These are phyloP conservation scores for Ascidia mentula DNA, from an alignment of 23 tunicate species.

Conservation along the genomic window DNA sequence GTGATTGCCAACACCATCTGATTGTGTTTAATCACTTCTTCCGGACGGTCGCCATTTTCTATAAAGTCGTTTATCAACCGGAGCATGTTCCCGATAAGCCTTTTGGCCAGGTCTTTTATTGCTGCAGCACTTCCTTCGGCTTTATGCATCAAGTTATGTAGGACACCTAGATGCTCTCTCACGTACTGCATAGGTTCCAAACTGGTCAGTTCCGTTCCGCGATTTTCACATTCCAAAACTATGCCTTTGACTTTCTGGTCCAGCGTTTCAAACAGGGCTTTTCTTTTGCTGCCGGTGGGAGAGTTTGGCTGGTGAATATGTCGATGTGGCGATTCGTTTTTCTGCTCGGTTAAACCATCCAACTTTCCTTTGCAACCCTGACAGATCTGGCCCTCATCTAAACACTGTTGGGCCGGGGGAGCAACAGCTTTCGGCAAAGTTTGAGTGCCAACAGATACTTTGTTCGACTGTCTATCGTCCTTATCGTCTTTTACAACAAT, in stretches of 20 bases:
- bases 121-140: background rate
- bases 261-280: background rate
- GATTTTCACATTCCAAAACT: background rate
- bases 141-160: background rate
- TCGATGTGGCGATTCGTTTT: background rate
- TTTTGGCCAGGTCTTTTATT: background rate
- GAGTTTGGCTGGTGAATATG: background rate
- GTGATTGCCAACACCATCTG: background rate
- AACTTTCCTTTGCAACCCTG: background rate
- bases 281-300: background rate
- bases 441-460: too few relatives aligned
- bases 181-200: constrained; percentile 12
- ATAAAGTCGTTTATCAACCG: background rate
- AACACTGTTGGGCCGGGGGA: background rate
- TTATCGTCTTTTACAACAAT: background rate
- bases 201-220: background rate
- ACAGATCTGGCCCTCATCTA: background rate
- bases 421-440: background rate
- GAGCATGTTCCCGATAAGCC: background rate
- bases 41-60: background rate
- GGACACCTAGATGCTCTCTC: background rate
- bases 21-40: background rate
- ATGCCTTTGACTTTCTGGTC: background rate
- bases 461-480: background rate
- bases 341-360: background rate